phyloP scores from a whole-genome alignment of 64 coral and sea anemone species.

The Montipora sp. region DNA sequence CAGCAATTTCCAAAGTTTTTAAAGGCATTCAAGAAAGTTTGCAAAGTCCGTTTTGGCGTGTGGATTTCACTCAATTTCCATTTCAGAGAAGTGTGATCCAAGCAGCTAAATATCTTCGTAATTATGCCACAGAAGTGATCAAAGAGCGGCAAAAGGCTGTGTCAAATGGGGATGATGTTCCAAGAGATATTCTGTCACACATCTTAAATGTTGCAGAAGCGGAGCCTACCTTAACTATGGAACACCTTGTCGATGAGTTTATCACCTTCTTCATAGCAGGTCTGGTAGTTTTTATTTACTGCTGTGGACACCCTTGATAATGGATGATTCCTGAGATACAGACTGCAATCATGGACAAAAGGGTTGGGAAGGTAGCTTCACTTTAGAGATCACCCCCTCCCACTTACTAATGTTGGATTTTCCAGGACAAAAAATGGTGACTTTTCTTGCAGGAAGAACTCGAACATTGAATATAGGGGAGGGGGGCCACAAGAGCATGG shows the following conservation, averaged over 20 bases:
- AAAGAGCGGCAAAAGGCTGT: constrained; percentile 40
- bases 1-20: constrained; percentile 35
- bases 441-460: too few species aligned
- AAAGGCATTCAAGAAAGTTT: constrained; percentile 19
- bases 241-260: constrained; percentile 81
- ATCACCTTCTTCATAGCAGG: constrained; percentile 80
- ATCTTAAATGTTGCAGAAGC: constrained; percentile 59
- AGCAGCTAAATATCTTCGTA: constrained; percentile 42
- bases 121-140: constrained; percentile 74
- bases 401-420: too few species aligned
- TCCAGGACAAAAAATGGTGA: too few species aligned
- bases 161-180: constrained; percentile 15
- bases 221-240: constrained; percentile 43
- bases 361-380: too few species aligned
- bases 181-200: constrained; percentile 70
- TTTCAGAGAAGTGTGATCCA: constrained; percentile 39
- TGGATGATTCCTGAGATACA: too few species aligned
- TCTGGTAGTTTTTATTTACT: background rate
- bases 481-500: too few species aligned
- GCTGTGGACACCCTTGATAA: too few species aligned
- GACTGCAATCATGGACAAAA: too few species aligned
- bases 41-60: constrained; percentile 38
- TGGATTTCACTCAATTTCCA: constrained; percentile 43
- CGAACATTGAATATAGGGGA: too few species aligned
- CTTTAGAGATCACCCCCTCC: too few species aligned